phyloP scores from a whole-genome alignment of 2,113 vertebrate genomes.

The Zosterops borbonicus region DNA sequence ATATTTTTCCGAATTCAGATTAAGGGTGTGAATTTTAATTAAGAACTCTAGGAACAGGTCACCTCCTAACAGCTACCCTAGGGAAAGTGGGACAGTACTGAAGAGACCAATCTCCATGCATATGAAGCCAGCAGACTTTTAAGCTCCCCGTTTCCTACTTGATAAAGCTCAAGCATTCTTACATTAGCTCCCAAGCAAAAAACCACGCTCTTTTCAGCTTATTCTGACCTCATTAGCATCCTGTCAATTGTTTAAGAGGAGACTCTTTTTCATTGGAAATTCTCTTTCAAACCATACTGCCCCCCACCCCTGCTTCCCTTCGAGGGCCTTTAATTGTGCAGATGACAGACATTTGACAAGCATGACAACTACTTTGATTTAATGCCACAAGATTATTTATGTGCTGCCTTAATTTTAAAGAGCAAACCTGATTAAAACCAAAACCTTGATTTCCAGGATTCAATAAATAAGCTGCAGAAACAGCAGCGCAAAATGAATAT shows the following conservation, averaged over 20 bases:
- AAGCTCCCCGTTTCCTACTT: not conserved
- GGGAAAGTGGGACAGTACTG: not conserved
- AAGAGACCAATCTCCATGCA: not conserved
- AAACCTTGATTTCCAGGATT: not conserved
- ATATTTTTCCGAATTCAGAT: not conserved
- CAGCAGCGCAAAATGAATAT: not conserved
- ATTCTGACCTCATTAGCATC: constrained; percentile 29
- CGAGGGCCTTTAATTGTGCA: not conserved
- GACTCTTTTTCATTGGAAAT: constrained; percentile 44
- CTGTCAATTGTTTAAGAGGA: constrained; percentile 30
- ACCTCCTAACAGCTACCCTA: not conserved
- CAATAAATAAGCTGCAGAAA: not conserved
- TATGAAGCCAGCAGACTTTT: not conserved
- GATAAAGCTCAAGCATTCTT: not conserved
- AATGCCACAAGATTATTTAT: constrained; percentile 28
- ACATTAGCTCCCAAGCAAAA: not conserved
- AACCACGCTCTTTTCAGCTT: not conserved
- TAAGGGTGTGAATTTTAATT: not conserved
- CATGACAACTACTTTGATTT: constrained; percentile 36
- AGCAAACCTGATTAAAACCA: constrained; percentile 25
- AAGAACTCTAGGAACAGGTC: not conserved
- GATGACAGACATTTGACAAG: constrained; percentile 21
- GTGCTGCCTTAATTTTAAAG: constrained; percentile 36
- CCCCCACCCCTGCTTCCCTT: not conserved
- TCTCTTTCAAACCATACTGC: constrained; percentile 16